Conservation (phyloP, 2,113 vertebrate species). For the Globicephala melas region DNA sequence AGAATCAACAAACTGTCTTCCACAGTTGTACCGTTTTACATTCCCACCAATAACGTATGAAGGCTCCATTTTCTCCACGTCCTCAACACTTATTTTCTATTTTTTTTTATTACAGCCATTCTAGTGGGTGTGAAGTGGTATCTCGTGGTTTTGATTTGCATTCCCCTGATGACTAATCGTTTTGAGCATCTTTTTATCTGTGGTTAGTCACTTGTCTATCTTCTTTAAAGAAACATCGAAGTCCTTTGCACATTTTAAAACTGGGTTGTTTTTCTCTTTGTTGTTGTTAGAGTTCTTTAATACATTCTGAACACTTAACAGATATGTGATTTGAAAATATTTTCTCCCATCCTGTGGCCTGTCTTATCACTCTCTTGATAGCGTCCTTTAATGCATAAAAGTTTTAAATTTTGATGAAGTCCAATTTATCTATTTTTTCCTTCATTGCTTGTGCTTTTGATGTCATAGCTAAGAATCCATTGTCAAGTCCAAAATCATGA, state of each 20-base stretch:
- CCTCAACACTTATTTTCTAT: neutral
- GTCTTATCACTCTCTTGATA: neutral
- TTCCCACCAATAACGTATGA: neutral
- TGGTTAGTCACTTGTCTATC: neutral
- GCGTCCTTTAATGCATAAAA: neutral
- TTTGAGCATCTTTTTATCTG: neutral
- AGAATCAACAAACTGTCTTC: neutral
- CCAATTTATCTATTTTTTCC: neutral
- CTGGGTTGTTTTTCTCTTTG: neutral
- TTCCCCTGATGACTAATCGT: neutral
- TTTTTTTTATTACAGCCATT: neutral
- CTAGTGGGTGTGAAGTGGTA: neutral
- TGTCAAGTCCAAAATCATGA: neutral
- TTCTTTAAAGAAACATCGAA: neutral
- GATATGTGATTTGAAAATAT: neutral
- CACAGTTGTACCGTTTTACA: neutral
- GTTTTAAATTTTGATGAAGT: neutral
- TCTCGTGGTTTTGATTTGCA: neutral
- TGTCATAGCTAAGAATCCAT: neutral
- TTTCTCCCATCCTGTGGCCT: neutral
- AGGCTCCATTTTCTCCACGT: neutral
- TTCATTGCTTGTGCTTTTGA: constrained; percentile 7
- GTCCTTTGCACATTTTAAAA: neutral
- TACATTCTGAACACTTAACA: neutral
- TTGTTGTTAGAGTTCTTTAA: neutral